Base-by-base conservation (phyloP, 2,797 vertebrate species). In the Petrocephalus sullivani region DNA sequence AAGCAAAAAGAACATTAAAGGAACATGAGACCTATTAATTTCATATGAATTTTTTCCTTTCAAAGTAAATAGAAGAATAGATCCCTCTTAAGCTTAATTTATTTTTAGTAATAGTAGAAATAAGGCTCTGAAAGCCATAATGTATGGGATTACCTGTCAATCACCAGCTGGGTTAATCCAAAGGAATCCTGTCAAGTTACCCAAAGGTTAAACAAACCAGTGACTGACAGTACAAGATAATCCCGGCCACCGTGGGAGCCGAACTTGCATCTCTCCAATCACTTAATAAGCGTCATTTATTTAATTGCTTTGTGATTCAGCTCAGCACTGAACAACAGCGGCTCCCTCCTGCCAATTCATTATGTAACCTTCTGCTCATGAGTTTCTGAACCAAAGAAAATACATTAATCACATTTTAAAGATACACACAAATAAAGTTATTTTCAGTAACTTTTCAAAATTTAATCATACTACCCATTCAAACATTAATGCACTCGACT, bases 241-340 rank as follows among this genome's bases (percentile, higher is more conserved):
- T 78, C 16, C 71, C 16, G 16, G 33, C 71, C 71, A 75, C 16
- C 16, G 5, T 75, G 71, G 37, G 6, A 16, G 71, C 2, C 0
- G 0, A 19, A 75, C 28, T 7, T 1, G 5, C 67, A 75, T 75
- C 4, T 33, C 1, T 37, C 67, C 67, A 75, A 19, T 41, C 71
- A n/a, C 71, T 46, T 78, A 37, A 19, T 46, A 75, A 75, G 33
- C 2, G 12, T 41, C 0, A 75, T 75, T 75, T 75, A 78, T n/a
- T 78, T 46, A n/a, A 78, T 78, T 78, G 71, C 16, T 78, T 78
- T 41, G 71, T 78, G 71, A n/a, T 78, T 46, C 71, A 78, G 71
- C 37, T 78, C 37, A 46, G 37, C 37, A 8, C 71, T 46, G 46
- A 78, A 78, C 37, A 78, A 46, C 71, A n/a, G 16, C 4, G 10